Percentiles rank a stretch among this genome's conserved stretches.
These are phyloP conservation scores for Haliclona indistincta DNA, from an alignment of 37 sponge, comb jelly and placozoan genomes.

Conservation along the genomic window DNA sequence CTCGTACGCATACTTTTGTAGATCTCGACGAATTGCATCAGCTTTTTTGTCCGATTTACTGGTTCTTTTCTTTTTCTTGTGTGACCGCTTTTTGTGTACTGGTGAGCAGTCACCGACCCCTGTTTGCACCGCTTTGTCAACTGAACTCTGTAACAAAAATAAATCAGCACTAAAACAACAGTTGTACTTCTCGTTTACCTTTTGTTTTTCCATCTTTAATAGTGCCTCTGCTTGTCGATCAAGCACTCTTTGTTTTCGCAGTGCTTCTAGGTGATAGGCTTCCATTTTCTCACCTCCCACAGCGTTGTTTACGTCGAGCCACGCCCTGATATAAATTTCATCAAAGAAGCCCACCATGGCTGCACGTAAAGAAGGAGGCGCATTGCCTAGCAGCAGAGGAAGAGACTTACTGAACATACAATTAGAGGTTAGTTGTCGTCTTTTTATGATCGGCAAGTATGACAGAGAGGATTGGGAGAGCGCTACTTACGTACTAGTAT, in stretches of 20 bases:
- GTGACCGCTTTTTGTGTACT: neutral
- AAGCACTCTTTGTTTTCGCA: slow-evolving; percentile 59
- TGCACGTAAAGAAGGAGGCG: neutral
- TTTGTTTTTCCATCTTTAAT: slow-evolving; percentile 5
- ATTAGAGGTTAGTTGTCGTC: slow-evolving; percentile 43
- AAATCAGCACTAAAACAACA: neutral
- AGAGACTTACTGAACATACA: slow-evolving; percentile 59
- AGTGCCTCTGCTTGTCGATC: slow-evolving; percentile 41
- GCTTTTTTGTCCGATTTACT: neutral
- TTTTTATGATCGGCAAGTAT: neutral
- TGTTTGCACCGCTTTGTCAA: slow-evolving; percentile 1
- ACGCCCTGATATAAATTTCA: no score
- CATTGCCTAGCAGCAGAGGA: neutral
- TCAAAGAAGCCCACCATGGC: neutral
- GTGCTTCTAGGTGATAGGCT: slow-evolving; percentile 61
- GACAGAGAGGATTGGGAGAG: neutral
- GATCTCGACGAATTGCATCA: slow-evolving; percentile 10
- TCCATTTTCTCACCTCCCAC: neutral
- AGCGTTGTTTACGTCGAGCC: neutral
- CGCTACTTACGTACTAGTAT: no score
- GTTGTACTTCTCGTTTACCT: no score
- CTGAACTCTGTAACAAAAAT: neutral
- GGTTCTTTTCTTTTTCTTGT: neutral
- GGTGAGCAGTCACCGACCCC: neutral
- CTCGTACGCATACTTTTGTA: slow-evolving; percentile 5